A percentile compares a stretch with the other conserved stretches of the same genome.
Evolutionary conservation across 2,888 invertebrate species (phyloP).

Genomic region (Pimpla rufipes): DNA sequence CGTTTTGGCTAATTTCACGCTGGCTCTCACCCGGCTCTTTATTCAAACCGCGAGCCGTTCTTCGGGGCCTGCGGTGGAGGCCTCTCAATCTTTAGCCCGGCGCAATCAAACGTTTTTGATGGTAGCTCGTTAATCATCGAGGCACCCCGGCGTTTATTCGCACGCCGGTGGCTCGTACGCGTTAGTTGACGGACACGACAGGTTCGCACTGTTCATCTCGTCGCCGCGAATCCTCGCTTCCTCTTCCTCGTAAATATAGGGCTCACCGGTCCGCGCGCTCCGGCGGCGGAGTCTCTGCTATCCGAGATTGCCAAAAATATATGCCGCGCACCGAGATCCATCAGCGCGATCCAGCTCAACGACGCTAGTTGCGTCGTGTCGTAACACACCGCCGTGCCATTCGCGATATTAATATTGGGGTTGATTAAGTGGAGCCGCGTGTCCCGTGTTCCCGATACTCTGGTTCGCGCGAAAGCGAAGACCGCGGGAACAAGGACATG

Average conservation of each 20-base stretch:
- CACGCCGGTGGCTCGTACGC: conserved; percentile 46
- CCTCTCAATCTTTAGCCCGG: conserved; percentile 18
- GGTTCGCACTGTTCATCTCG: conserved; percentile 70
- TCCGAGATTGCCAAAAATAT: conserved; percentile 66
- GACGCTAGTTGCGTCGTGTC: conserved; percentile 66
- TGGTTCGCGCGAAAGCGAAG: conserved; percentile 67
- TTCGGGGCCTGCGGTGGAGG: not conserved
- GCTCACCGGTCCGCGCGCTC: not conserved
- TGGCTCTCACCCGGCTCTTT: conserved; percentile 36
- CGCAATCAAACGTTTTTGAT: conserved; percentile 61
- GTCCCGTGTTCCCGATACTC: conserved; percentile 74
- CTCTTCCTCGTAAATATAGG: conserved; percentile 33
- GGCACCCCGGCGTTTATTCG: conserved; percentile 40
- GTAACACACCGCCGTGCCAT: conserved; percentile 69
- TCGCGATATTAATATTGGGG: conserved; percentile 82
- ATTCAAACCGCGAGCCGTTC: conserved; percentile 36
- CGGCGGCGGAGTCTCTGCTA: conserved; percentile 73
- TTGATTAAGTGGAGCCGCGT: conserved; percentile 83
- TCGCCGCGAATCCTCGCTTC: conserved; percentile 62
- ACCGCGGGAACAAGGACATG: conserved; percentile 24
- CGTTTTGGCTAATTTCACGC: conserved; percentile 49
- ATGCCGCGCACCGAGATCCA: conserved; percentile 48
- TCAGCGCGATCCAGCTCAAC: conserved; percentile 47
- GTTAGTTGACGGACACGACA: conserved; percentile 75
- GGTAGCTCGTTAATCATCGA: conserved; percentile 70